phyloP scores from a whole-genome alignment of 2,113 vertebrate genomes.

The Gadus macrocephalus region DNA sequence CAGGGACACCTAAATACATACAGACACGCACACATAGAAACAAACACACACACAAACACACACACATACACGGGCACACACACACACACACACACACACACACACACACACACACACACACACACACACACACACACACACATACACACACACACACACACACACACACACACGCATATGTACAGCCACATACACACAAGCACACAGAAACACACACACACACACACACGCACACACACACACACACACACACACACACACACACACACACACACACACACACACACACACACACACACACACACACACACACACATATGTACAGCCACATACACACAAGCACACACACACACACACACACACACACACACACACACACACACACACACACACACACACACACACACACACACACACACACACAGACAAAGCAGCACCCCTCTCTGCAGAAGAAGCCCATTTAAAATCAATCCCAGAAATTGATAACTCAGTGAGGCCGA shows the following conservation, averaged over 20 bases:
- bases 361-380: neutral
- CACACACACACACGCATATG: neutral
- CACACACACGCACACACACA: neutral
- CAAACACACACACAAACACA: too few relatives aligned
- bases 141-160: slow-evolving; percentile 9
- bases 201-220: slow-evolving; percentile 22
- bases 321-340: too few relatives aligned
- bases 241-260: neutral
- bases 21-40: too few relatives aligned
- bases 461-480: slow-evolving; percentile 48
- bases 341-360: neutral
- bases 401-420: slow-evolving; percentile 20
- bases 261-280: neutral
- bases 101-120: too few relatives aligned
- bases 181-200: neutral
- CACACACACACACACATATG: slow-evolving; percentile 22
- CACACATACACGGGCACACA: too few relatives aligned
- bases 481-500: slow-evolving; percentile 55
- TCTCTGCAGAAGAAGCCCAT: slow-evolving; percentile 32
- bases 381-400: slow-evolving; percentile 19
- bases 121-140: neutral
- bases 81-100: too few relatives aligned
- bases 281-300: slow-evolving; percentile 3
- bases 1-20: too few relatives aligned
- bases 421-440: slow-evolving; percentile 1